Conservation (phyloP, 2,888 invertebrate genomes). For the Lacanobia wlatinum region DNA sequence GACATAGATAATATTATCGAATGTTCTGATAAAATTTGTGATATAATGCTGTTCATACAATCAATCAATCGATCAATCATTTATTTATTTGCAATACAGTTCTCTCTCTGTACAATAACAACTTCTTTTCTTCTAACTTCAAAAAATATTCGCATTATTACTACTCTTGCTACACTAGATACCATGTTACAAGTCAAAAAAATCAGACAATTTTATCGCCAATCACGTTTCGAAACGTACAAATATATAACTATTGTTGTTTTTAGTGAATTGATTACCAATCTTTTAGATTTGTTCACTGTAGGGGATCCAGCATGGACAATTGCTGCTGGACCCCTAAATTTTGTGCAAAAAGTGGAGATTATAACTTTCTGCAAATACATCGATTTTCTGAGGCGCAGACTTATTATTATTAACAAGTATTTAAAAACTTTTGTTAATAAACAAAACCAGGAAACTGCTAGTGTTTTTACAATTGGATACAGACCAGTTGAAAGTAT, state of each 20-base stretch:
- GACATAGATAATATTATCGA: background rate
- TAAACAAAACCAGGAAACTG: conserved; percentile 62
- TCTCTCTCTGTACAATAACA: conserved; percentile 7
- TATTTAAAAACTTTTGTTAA: conserved; percentile 73
- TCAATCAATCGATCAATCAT: no score
- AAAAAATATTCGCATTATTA: conserved; percentile 14
- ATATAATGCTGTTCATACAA: conserved; percentile 10
- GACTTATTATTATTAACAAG: conserved; percentile 69
- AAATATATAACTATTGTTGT: conserved; percentile 13
- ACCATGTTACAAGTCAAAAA: conserved; percentile 21
- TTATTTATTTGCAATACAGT: no score
- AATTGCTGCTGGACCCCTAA: conserved; percentile 10
- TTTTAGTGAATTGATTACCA: conserved; percentile 12
- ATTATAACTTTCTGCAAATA: conserved; percentile 24
- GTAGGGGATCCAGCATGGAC: conserved; percentile 5
- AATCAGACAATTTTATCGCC: conserved; percentile 14
- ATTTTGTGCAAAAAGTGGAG: conserved; percentile 32
- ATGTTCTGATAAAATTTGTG: conserved; percentile 10
- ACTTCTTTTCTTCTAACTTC: conserved; percentile 9
- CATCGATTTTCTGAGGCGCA: conserved; percentile 13
- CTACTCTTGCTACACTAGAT: conserved; percentile 17
- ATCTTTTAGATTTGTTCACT: conserved; percentile 17
- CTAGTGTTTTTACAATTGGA: conserved; percentile 64
- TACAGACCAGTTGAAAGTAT: conserved; percentile 41
- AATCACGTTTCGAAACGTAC: conserved; percentile 14